phyloP scores from a whole-genome alignment of 2,797 vertebrate species.

The Pipistrellus pygmaeus region DNA sequence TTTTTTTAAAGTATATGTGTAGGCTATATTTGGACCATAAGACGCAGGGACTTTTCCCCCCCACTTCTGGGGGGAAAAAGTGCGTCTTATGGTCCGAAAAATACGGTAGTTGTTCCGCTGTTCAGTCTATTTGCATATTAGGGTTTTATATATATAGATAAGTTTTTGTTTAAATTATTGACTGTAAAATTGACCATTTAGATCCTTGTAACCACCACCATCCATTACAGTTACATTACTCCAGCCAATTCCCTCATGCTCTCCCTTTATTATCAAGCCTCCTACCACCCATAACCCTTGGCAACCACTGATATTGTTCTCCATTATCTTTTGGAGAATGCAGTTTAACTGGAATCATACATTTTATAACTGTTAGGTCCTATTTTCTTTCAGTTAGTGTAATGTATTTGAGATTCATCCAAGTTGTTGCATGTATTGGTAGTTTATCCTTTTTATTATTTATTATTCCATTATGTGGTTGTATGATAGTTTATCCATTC shows the following conservation, averaged over 20 bases:
- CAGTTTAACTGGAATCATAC: not conserved
- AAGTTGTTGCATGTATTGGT: not conserved
- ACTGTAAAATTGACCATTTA: not conserved
- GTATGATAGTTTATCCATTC: not conserved
- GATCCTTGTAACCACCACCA: not conserved
- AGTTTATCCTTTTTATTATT: not conserved
- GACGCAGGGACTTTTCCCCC: no score
- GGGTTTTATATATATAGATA: not conserved
- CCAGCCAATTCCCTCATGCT: not conserved
- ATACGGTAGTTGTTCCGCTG: no score
- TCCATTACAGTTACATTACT: not conserved
- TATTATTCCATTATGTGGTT: not conserved
- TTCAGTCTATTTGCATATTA: no score
- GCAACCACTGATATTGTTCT: not conserved
- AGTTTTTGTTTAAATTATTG: constrained; percentile 13
- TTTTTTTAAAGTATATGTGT: no score
- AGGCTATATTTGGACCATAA: no score
- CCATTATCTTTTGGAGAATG: not conserved
- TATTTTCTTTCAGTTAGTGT: not conserved
- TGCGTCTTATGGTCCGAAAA: no score
- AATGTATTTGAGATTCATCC: not conserved
- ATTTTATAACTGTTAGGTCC: not conserved
- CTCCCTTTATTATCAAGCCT: not conserved
- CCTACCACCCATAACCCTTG: not conserved
- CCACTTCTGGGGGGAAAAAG: no score